These are phyloP conservation scores for Papilio elwesi DNA, from an alignment of 2,888 invertebrate genomes.

Conservation along the genomic window DNA sequence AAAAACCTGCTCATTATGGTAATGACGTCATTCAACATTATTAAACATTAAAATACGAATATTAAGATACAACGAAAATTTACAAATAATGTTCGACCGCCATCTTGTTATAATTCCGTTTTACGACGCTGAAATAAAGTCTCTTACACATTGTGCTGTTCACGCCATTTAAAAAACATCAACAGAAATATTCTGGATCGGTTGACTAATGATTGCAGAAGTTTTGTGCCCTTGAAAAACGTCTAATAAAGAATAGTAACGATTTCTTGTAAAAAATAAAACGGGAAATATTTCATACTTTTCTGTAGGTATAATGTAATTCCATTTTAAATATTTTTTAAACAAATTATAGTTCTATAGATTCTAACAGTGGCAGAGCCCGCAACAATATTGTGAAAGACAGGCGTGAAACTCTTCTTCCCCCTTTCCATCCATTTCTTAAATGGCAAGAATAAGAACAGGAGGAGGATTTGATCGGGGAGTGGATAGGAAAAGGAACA, in stretches of 20 bases:
- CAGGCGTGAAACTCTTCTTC: no score
- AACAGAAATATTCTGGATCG: not conserved
- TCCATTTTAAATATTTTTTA: no score
- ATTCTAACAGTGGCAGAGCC: no score
- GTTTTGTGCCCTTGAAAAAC: not conserved
- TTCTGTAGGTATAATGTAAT: no score
- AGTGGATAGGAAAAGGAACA: no score
- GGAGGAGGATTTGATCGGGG: no score
- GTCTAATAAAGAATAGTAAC: not conserved
- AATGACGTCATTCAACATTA: slow-evolving; percentile 22
- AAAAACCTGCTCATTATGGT: not conserved
- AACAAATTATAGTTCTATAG: no score
- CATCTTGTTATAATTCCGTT: slow-evolving; percentile 9
- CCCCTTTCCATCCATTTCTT: no score
- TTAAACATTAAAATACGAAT: slow-evolving; percentile 17
- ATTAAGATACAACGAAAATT: not conserved
- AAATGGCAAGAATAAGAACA: no score
- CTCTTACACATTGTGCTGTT: slow-evolving; percentile 1
- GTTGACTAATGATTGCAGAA: not conserved
- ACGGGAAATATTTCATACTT: no score
- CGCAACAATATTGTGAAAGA: no score
- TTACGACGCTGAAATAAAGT: not conserved
- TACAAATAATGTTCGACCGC: slow-evolving; percentile 2
- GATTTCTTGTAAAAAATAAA: not conserved
- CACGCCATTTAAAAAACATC: not conserved